Evolutionary conservation across 1,140 invertebrate species (phyloP), one percentile per base, ranked within the genome.

Genomic region (Drosophila saltans): DNA sequence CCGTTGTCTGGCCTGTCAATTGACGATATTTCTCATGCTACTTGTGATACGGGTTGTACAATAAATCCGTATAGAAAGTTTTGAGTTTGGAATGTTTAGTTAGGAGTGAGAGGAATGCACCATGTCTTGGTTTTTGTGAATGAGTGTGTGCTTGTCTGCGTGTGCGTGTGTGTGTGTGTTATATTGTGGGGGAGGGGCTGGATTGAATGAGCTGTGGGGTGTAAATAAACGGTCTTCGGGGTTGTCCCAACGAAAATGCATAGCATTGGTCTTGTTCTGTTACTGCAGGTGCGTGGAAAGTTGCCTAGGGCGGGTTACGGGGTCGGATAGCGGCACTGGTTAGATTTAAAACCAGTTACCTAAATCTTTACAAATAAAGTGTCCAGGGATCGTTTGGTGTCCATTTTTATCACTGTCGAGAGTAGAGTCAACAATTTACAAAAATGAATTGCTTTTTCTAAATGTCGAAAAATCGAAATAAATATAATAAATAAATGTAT

Each of bases 291-390:
- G 41, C 56, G 41, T 28, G 72, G 61, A 72, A 21, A 5, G 52
- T 57, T 58, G 28, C 66, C 48, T 58, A n/a, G 81, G 82, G 78
- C 33, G 81, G 82, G 78, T 57, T 56, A 71, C 60, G 71, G 75
- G 72, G 82, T 85, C 82, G 82, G 83, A 70, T 70, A 85, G 82
- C 83, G 83, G 69, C 83, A 83, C 76, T 74, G 72, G 56, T 71
- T 70, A 66, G 71, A 62, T 30, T 63, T 57, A 71, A 63, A 69
- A 60, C 63, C 11, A 7, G 9, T n/a, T 30, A 9, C 8, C 21
- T 39, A 59, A 10, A 36, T 36, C 6, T 6, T 6, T 21, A 40
- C 10, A 40, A 39, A 39, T 21, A 36, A 62, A 9, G 40, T 48
- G 16, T 48, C 6, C 45, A 48, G 45, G 45, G 21, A 52, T 26